A percentile compares a stretch with the other conserved stretches of the same genome.
Evolutionary conservation across 2,113 vertebrate genomes (phyloP).

Genomic region (Gymnorhina tibicen): DNA sequence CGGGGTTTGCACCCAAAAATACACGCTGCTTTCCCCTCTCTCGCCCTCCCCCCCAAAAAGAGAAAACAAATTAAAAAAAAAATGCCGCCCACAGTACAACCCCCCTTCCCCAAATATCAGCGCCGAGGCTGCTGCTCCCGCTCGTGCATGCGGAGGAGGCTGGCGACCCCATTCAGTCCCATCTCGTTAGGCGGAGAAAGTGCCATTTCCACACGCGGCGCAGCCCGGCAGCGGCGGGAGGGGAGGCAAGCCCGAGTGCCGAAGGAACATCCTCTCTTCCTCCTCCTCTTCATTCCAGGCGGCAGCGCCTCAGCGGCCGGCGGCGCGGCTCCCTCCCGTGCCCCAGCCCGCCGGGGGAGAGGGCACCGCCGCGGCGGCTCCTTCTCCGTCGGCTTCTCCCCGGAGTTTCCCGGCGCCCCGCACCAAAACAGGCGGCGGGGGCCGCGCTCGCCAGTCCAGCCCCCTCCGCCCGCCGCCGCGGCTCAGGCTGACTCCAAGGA

Average conservation of each 20-base stretch:
- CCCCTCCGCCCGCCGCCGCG: constrained; percentile 43
- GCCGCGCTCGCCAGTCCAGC: constrained; percentile 53
- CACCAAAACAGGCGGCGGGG: constrained; percentile 66
- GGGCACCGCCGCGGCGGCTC: not conserved
- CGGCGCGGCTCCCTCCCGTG: not conserved
- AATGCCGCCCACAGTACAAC: not conserved
- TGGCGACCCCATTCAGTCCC: constrained; percentile 66
- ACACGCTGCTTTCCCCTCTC: not conserved
- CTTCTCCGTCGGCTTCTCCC: not conserved
- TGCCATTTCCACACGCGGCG: constrained; percentile 38
- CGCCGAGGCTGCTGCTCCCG: constrained; percentile 13
- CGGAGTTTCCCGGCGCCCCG: constrained; percentile 35
- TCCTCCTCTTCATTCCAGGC: constrained; percentile 66
- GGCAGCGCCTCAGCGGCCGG: constrained; percentile 27
- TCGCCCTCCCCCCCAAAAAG: not conserved
- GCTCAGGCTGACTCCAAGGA: constrained; percentile 59
- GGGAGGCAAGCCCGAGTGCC: constrained; percentile 8
- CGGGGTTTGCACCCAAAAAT: constrained; percentile 18
- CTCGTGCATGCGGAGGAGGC: constrained; percentile 10
- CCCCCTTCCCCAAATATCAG: not conserved
- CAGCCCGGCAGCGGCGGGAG: constrained; percentile 40
- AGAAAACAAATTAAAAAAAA: not conserved
- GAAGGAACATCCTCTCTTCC: constrained; percentile 44
- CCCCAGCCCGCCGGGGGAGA: constrained; percentile 8
- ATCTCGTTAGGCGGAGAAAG: constrained; percentile 55